Base-by-base conservation (phyloP, 2,888 invertebrate genomes). In the Lasioglossum leucozonium region DNA sequence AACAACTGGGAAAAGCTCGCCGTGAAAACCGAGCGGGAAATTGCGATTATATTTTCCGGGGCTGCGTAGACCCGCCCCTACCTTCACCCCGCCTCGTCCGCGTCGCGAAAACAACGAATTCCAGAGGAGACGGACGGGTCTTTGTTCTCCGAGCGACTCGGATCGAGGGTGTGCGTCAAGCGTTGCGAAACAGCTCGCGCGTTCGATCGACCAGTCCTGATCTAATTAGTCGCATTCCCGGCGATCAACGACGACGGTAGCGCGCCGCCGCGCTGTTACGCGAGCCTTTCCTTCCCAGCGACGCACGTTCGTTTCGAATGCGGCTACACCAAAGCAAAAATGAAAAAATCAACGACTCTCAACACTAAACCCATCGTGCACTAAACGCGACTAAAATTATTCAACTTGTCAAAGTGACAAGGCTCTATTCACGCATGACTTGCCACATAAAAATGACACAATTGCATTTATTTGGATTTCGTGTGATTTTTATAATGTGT, bases 211-310 rank as follows among this genome's bases (percentile, higher is more conserved):
- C 42, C 89, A 67, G 47, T 77, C 67, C 69, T 82, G 75, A 76
- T 86, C 85, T 81, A 86, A 87, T 87, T 88, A 87, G 55, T 34
- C 81, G 73, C 89, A 67, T 88, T 88, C 87, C 72, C 55, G 72
- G 42, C 11, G 88, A 88, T 81, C 82, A 86, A 81, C 76, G 78
- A 62, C 42, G 65, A 55, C 58, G 58, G 58, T 58, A 26, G 58
- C 58, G 5, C 58, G 58, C 69, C 58, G 58, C 69, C 44, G 72
- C 75, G 26, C 8, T 18, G 58, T 58, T 71, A 76, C 75, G 26
- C 71, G 62, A 72, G 13, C 67, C 79, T 81, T 84, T 86, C 72
- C 73, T 79, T 72, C 77, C 72, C 71, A 77, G 71, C 73, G 34
- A 58, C 72, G 65, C 10, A 51, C 51, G 51, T 51, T 51, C 51